A percentile compares a stretch with the other conserved stretches of the same genome.
These are phyloP conservation scores for Sternotherus odoratus DNA, from an alignment of 2,797 vertebrate species.

Conservation along the genomic window DNA sequence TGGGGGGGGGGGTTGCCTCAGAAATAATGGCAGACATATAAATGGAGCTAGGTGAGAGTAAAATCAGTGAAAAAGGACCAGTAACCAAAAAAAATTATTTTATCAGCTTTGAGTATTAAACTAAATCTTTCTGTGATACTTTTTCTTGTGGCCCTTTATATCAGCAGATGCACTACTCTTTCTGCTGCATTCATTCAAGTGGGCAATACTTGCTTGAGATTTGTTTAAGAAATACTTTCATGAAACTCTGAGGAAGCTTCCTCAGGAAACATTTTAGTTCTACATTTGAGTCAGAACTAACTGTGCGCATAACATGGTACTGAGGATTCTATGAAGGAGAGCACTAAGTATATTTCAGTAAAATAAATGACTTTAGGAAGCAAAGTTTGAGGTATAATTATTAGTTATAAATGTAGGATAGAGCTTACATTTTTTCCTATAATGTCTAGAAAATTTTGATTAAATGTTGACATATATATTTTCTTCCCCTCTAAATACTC, in stretches of 20 bases:
- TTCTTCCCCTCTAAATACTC: not conserved
- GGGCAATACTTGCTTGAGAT: not conserved
- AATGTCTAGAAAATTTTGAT: not conserved
- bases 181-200: not conserved
- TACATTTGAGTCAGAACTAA: not conserved
- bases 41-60: not conserved
- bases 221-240: not conserved
- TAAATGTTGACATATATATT: not conserved
- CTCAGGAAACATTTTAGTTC: not conserved
- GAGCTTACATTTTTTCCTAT: not conserved
- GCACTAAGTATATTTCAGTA: not conserved
- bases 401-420: not conserved
- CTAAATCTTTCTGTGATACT: not conserved
- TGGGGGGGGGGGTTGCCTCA: too few species aligned
- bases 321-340: not conserved
- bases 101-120: not conserved
- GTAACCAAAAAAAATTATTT: not conserved
- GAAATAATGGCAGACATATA: not conserved
- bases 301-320: not conserved
- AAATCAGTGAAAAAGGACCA: not conserved
- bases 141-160: not conserved
- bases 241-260: not conserved
- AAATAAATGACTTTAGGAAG: not conserved
- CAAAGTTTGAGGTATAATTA: not conserved
- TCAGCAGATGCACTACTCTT: not conserved